phyloP scores from a whole-genome alignment of 2,113 vertebrate genomes.

The Herpailurus yagouaroundi region DNA sequence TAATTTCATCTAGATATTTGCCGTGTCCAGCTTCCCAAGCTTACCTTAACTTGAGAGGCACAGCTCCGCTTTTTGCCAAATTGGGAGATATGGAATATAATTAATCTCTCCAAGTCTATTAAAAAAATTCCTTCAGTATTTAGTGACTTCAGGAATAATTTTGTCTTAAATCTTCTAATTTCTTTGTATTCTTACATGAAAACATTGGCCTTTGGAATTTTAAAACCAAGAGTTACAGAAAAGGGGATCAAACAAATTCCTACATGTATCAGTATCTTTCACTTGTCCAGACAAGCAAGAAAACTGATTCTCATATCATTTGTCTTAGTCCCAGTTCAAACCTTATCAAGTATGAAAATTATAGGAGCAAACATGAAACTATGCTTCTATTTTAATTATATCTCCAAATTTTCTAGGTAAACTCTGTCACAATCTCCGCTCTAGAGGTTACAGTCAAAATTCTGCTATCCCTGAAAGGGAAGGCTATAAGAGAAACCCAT shows the following conservation, averaged over 20 bases:
- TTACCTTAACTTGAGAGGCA: neutral
- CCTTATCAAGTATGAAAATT: neutral
- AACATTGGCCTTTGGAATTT: neutral
- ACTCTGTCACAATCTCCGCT: neutral
- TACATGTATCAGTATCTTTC: neutral
- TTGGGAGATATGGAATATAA: neutral
- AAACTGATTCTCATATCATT: neutral
- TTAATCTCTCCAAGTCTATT: neutral
- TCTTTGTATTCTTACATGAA: neutral
- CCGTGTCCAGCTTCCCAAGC: conserved; percentile 21
- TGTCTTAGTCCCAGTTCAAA: neutral
- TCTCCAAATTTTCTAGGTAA: neutral
- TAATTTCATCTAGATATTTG: conserved; percentile 8
- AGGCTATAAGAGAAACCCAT: neutral
- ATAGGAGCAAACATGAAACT: neutral
- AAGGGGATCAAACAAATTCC: neutral
- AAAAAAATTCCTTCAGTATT: neutral
- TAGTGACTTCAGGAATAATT: neutral
- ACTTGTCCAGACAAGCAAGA: neutral
- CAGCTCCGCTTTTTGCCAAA: conserved; percentile 3
- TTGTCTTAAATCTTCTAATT: conserved; percentile 21
- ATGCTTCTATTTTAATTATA: neutral
- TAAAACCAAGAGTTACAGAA: neutral
- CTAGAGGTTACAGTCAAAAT: neutral
- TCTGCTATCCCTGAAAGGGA: neutral